Evolutionary conservation across 1,140 invertebrate genomes (phyloP), one percentile per base, ranked within the genome.

Genomic region (Platyscapa corneri): DNA sequence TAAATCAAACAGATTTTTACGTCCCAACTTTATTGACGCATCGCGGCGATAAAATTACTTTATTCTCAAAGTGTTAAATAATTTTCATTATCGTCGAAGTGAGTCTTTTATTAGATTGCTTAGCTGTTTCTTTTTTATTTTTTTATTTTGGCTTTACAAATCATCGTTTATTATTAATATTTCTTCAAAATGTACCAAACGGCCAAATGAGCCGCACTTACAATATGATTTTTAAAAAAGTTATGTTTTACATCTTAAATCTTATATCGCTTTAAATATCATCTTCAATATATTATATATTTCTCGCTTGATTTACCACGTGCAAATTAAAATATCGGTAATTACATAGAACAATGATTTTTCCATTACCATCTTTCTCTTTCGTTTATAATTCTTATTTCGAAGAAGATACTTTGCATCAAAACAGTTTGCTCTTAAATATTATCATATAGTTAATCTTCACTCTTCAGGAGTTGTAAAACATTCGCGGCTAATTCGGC

Each of bases 231-330:
- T 76, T 90, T 88, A 90, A 88, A 92, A 91, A 91, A 90, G 80
- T 87, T 89, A 80, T 39, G 23, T 85, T 78, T 85, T 80, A 85
- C 67, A 46, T 79, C 14, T 81, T 77, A 83, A 83, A 88, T 88
- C 87, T 89, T 89, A 89, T 78, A 82, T 87, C 80, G 80, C 82
- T 90, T 86, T 82, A 88, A 90, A 87, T 87, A 87, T 90, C 88
- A 89, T 91, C 77, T 83, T 91, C 86, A 89, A 91, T 91, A 92
- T 92, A 92, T 91, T 90, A 91, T 90, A 91, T 91, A 90, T 92
- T 89, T 82, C 88, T 88, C 88, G 75, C 85, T 87, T 80, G 65
- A 88, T 74, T 90, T 83, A 89, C 87, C 86, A 87, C 86, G 85
- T 91, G 82, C 88, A 90, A 91, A 92, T 88, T 75, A 82, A 90